Evolutionary conservation across 2,113 vertebrate genomes (phyloP).

Genomic region (Catagonus wagneri): DNA sequence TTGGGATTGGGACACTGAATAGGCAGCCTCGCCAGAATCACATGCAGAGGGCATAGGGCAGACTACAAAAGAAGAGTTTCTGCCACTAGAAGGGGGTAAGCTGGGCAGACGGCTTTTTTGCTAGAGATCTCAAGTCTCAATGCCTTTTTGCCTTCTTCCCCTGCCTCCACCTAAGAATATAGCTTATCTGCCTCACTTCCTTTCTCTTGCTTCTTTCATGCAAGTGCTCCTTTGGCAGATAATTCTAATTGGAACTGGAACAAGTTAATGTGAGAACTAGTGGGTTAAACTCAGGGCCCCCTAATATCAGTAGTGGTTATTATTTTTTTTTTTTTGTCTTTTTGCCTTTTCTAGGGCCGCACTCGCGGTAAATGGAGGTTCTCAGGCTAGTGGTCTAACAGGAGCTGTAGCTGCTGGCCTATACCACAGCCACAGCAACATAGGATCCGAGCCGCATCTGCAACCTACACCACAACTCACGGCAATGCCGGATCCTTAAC

Average conservation of each 20-base stretch:
- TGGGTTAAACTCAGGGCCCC: not conserved
- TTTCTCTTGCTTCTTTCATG: slow-evolving; percentile 36
- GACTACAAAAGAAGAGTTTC: slow-evolving; percentile 18
- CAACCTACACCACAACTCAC: too few relatives aligned
- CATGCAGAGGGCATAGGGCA: not conserved
- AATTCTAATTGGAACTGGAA: slow-evolving; percentile 19
- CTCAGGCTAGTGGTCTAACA: too few relatives aligned
- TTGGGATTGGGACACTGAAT: not conserved
- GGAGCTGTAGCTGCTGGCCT: too few relatives aligned
- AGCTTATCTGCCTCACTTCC: not conserved
- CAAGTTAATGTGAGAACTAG: slow-evolving; percentile 16
- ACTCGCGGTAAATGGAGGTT: too few relatives aligned
- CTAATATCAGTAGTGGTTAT: not conserved
- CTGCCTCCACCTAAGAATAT: not conserved
- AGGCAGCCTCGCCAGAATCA: not conserved
- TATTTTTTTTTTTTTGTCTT: too few relatives aligned
- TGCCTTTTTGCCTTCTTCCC: not conserved
- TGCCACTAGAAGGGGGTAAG: not conserved
- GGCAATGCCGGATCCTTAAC: too few relatives aligned
- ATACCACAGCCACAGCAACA: too few relatives aligned
- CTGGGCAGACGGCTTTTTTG: not conserved
- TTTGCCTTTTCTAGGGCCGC: too few relatives aligned
- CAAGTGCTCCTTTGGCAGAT: not conserved
- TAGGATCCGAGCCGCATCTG: too few relatives aligned
- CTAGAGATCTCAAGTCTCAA: not conserved